A percentile compares a stretch with the other conserved stretches of the same genome.
phyloP scores from a whole-genome alignment of 1,140 invertebrate genomes.

The Brachystomella parvula region DNA sequence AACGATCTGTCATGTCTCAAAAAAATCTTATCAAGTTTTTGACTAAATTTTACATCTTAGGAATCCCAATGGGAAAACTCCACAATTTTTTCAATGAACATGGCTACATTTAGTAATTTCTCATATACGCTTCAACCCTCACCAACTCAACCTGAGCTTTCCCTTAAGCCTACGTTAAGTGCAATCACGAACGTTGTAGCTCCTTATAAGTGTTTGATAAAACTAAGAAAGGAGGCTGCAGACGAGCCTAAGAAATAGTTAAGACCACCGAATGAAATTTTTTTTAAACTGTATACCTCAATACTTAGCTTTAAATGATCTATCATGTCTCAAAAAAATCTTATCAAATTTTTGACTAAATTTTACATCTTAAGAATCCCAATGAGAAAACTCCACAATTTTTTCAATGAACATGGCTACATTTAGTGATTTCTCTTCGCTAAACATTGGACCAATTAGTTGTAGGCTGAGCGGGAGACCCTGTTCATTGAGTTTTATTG shows the following conservation, averaged over 20 bases:
- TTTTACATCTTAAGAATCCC: no score
- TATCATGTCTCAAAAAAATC: no score
- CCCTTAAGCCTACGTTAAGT: background rate
- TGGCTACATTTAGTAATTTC: conserved; percentile 66
- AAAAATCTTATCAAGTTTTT: no score
- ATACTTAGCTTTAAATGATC: no score
- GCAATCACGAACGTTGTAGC: background rate
- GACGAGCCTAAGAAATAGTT: no score
- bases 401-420: conserved; percentile 79
- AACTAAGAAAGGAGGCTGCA: conserved; percentile 7
- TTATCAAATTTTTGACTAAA: no score
- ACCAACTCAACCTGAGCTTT: background rate
- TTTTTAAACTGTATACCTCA: no score
- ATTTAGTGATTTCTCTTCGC: conserved; percentile 67
- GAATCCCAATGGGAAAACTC: conserved; percentile 51
- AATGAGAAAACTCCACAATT: conserved; percentile 53
- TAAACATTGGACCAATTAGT: conserved; percentile 73
- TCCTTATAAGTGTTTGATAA: background rate
- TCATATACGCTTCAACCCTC: conserved; percentile 38
- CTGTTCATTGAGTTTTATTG: conserved; percentile 58
- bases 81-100: conserved; percentile 70
- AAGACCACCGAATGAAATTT: no score
- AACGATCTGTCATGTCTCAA: no score
- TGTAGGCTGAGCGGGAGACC: conserved; percentile 84
- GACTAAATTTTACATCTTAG: no score